Base-by-base conservation (phyloP, 2,113 vertebrate genomes). In the Salvelinus alpinus region DNA sequence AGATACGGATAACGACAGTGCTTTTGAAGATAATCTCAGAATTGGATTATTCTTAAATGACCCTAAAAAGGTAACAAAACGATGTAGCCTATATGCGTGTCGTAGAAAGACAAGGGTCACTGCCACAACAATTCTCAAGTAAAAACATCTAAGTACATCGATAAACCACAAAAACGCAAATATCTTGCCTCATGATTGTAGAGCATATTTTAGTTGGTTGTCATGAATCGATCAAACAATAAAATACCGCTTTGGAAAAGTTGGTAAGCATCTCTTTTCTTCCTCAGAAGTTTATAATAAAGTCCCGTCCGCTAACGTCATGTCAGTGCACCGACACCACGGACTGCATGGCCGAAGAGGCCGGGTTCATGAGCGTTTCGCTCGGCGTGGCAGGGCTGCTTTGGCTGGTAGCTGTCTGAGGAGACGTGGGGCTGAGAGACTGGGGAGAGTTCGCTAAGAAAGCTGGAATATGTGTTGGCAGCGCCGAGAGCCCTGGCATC, bases 301-400 rank as follows among this genome's bases (percentile, higher is more conserved):
- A 44, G 69, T 77, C 31, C 59, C 22, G 64, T 54, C 14, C 18
- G 25, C 7, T 5, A 71, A 6, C 66, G 48, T 72, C 68, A 80
- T 76, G 93, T 96, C 95, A 97, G 93, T 96, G 96, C 80, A 96
- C 95, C 0, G 95, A 88, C 78, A 96, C 95, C 5, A 70, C 82
- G 57, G 96, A 94, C 88, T 95, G 96, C 83, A 96, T 84, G 44
- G 91, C 89, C 1, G 93, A 88, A 77, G 95, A 88, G 77, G 95
- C 83, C 71, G 95, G 90, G 87, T 91, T 91, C 74, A 93, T 94
- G 67, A 95, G 93, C 83, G 93, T 92, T 71, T 96, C 95, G 75
- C 95, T 94, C 75, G 95, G 95, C 47, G 92, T 94, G 74, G 91
- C 93, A 20, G 96, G 95, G 92, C 95, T 96, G 92, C 94, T 95